Percentiles rank a stretch among this genome's conserved stretches.
phyloP scores from a whole-genome alignment of 1,140 invertebrate species.

The Holotrichia oblita region DNA sequence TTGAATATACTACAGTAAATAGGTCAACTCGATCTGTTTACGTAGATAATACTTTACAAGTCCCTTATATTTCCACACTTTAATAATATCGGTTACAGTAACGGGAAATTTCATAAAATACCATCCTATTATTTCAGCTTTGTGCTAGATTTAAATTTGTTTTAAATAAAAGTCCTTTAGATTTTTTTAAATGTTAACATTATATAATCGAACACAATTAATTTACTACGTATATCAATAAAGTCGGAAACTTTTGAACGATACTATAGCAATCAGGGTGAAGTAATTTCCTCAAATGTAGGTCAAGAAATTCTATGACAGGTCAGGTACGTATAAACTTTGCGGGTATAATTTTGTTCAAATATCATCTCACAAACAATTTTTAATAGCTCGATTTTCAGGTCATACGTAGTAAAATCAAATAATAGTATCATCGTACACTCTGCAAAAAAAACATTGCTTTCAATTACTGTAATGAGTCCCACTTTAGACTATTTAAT shows the following conservation, averaged over 20 bases:
- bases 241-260: too few relatives aligned
- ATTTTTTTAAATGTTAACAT: too few relatives aligned
- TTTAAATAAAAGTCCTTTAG: too few relatives aligned
- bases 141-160: too few relatives aligned
- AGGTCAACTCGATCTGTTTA: not conserved
- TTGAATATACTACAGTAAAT: not conserved
- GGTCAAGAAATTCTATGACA: slow-evolving; percentile 16
- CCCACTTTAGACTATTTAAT: too few relatives aligned
- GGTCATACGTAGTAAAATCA: not conserved
- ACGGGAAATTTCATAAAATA: too few relatives aligned
- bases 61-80: not conserved
- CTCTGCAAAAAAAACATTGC: too few relatives aligned
- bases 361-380: not conserved
- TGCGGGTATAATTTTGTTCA: not conserved
- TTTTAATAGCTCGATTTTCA: slow-evolving; percentile 13
- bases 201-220: too few relatives aligned
- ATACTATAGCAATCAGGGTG: not conserved
- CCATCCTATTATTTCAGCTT: too few relatives aligned
- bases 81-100: not conserved
- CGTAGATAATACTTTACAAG: not conserved
- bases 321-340: not conserved
- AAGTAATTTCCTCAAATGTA: slow-evolving; percentile 1
- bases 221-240: too few relatives aligned
- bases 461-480: too few relatives aligned
- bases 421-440: not conserved